phyloP scores from a whole-genome alignment of 2,797 vertebrate species.

The Sphenodon punctatus region DNA sequence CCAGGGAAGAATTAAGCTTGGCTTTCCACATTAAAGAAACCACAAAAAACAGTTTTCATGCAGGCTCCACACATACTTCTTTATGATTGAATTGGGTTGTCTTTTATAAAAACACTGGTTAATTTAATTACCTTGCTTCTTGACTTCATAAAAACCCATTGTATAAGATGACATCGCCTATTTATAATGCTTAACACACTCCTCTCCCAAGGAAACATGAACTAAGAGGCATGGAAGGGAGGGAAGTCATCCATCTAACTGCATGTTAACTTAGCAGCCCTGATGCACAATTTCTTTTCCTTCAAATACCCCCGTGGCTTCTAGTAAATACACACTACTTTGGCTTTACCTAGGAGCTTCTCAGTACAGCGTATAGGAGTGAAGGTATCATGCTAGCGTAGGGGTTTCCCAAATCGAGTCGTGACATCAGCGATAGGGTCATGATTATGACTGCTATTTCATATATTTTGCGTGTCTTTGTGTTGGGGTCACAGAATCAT shows the following conservation, averaged over 20 bases:
- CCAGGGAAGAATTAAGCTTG: not conserved
- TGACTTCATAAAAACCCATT: not conserved
- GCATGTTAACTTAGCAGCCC: not conserved
- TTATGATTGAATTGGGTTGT: not conserved
- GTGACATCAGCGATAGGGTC: too few species aligned
- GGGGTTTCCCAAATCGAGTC: too few species aligned
- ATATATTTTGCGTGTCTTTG: too few species aligned
- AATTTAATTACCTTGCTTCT: not conserved
- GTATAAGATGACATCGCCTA: not conserved
- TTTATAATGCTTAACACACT: rapidly evolving
- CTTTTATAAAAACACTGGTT: not conserved
- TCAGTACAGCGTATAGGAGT: too few species aligned
- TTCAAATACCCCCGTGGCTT: not conserved
- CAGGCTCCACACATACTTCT: not conserved
- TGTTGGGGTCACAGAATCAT: too few species aligned
- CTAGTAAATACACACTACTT: not conserved
- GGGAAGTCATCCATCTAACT: not conserved
- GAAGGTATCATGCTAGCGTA: too few species aligned
- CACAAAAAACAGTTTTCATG: not conserved
- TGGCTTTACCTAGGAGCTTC: too few species aligned
- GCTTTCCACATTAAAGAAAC: not conserved
- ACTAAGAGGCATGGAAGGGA: not conserved
- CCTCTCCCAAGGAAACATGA: rapidly evolving
- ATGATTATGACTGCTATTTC: too few species aligned
- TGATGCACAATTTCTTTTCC: too few species aligned